Evolutionary conservation across 2,888 invertebrate genomes (phyloP).

Genomic region (Dryocosmus kuriphilus): DNA sequence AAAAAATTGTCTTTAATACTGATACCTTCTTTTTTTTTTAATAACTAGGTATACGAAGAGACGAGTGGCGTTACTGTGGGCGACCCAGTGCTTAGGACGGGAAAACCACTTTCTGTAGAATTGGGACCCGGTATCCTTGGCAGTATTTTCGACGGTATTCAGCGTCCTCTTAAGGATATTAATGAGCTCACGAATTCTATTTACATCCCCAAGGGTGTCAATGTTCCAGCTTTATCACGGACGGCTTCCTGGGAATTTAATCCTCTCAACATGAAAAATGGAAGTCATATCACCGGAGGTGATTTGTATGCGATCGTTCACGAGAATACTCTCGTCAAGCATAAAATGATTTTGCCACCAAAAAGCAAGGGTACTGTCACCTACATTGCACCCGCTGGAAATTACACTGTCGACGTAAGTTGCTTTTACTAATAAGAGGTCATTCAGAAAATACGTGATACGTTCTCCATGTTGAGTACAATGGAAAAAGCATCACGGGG

Average conservation of each 20-base stretch:
- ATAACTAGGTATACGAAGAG: slow-evolving; percentile 90
- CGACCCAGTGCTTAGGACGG: slow-evolving; percentile 98
- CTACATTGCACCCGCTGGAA: slow-evolving; percentile 95
- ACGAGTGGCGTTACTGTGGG: slow-evolving; percentile 99
- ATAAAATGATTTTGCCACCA: slow-evolving; percentile 96
- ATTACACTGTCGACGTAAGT: slow-evolving; percentile 94
- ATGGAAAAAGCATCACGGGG: too few relatives aligned
- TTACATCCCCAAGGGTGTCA: slow-evolving; percentile 99
- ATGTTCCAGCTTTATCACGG: slow-evolving; percentile 93
- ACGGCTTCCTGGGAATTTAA: slow-evolving; percentile 94
- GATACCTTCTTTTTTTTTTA: slow-evolving; percentile 5
- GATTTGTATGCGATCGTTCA: slow-evolving; percentile 97
- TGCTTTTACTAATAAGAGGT: too few relatives aligned
- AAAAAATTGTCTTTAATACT: neutral
- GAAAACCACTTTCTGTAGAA: slow-evolving; percentile 99
- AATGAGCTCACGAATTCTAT: slow-evolving; percentile 95
- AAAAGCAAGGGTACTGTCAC: slow-evolving; percentile 97
- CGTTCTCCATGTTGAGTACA: too few relatives aligned
- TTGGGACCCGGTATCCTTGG: slow-evolving; percentile 99
- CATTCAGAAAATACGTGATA: too few relatives aligned
- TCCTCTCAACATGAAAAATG: slow-evolving; percentile 89
- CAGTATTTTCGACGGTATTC: slow-evolving; percentile 99
- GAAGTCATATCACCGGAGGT: slow-evolving; percentile 99
- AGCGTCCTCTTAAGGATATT: slow-evolving; percentile 98
- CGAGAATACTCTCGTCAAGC: slow-evolving; percentile 98